Conservation (phyloP, 2,888 invertebrate species). For the Tenthredo scrophulariae region DNA sequence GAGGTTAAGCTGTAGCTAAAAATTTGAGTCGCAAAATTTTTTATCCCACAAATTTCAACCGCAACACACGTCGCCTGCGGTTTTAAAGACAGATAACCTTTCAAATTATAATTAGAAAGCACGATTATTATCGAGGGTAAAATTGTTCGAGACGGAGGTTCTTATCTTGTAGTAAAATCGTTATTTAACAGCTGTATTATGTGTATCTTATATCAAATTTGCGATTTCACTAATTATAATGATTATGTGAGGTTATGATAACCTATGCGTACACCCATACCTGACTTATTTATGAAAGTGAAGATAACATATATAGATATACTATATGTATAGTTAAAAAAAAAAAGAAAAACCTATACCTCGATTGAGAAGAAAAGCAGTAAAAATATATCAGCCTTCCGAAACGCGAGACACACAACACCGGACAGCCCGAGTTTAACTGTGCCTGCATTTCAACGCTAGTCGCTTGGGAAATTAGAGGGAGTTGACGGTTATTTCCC, state of each 20-base stretch:
- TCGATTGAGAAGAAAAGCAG: neutral
- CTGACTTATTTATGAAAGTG: neutral
- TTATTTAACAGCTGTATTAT: neutral
- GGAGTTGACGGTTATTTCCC: neutral
- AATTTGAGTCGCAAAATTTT: neutral
- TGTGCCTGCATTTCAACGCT: slow-evolving; percentile 7
- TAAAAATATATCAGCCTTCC: neutral
- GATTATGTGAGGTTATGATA: neutral
- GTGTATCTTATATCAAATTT: neutral
- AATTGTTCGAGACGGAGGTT: neutral
- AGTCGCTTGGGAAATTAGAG: neutral
- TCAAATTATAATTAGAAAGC: neutral
- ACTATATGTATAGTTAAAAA: neutral
- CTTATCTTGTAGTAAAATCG: neutral
- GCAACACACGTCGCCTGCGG: neutral
- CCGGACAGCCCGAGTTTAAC: slow-evolving; percentile 13
- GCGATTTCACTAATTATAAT: slow-evolving; percentile 6
- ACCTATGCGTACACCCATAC: neutral
- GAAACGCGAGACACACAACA: slow-evolving; percentile 3
- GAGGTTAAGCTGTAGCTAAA: neutral
- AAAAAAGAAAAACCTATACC: neutral
- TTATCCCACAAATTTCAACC: neutral
- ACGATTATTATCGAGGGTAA: neutral
- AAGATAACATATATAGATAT: neutral
- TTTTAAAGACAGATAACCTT: neutral